Percentiles rank a stretch among this genome's conserved stretches.
Conservation (phyloP, 2,113 vertebrate species). For the Phaethon lepturus region DNA sequence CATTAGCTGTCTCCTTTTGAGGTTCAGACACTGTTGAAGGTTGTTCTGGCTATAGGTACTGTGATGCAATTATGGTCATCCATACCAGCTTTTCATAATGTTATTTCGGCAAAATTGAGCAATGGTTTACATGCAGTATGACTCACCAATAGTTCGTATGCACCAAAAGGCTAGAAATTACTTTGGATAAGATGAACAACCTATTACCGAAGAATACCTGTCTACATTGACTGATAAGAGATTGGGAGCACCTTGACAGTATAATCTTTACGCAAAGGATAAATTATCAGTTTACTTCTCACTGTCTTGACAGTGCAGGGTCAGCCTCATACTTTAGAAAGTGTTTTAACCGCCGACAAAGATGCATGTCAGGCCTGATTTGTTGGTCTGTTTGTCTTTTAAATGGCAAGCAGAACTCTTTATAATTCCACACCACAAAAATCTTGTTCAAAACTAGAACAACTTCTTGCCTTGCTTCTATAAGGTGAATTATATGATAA, state of each 20-base stretch:
- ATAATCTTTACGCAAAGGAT: background rate
- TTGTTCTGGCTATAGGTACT: background rate
- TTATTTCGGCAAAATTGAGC: background rate
- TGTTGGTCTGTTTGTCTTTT: background rate
- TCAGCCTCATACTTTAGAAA: background rate
- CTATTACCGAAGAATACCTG: background rate
- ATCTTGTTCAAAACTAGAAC: background rate
- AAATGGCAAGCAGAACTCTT: background rate
- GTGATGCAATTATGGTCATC: background rate
- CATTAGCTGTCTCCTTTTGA: background rate
- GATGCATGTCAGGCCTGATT: background rate
- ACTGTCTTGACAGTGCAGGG: background rate
- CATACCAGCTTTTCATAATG: background rate
- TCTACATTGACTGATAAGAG: background rate
- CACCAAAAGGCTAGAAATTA: background rate
- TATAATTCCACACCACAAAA: background rate
- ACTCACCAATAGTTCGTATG: background rate
- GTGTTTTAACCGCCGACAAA: background rate
- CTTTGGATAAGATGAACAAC: background rate
- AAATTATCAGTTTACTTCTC: background rate
- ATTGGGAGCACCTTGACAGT: background rate
- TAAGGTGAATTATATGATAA: background rate
- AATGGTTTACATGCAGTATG: rapidly evolving
- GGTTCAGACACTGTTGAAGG: background rate
- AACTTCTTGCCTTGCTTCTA: background rate